Evolutionary conservation across 1,140 invertebrate genomes (phyloP).

Genomic region (Cylas formicarius): DNA sequence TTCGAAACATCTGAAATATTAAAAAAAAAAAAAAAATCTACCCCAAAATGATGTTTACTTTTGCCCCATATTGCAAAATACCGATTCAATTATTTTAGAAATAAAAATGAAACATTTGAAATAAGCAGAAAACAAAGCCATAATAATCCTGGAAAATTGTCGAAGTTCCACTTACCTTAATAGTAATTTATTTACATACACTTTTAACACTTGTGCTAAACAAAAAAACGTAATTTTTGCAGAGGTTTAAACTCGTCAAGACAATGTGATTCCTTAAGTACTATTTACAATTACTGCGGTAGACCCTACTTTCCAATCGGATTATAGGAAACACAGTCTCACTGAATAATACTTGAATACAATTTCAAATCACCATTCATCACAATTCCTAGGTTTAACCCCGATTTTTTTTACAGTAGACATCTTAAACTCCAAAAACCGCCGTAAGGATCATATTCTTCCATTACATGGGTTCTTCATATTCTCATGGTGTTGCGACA

Average conservation of each 20-base stretch:
- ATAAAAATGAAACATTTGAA: neutral
- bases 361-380: no score
- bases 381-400: no score
- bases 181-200: neutral
- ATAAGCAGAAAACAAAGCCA: constrained; percentile 1
- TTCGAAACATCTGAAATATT: constrained; percentile 9
- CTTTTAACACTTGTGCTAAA: neutral
- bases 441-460: no score
- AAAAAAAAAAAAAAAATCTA: no score
- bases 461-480: no score
- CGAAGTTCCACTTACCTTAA: constrained; percentile 3
- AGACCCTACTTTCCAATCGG: constrained; percentile 9
- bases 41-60: constrained; percentile 3
- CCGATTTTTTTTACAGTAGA: no score
- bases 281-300: constrained; percentile 11
- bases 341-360: no score
- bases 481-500: no score
- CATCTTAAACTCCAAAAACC: no score
- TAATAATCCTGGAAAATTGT: neutral
- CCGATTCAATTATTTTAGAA: neutral
- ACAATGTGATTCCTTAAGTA: neutral
- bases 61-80: constrained; percentile 11
- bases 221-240: constrained; percentile 5
- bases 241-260: neutral
- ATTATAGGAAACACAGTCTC: no score